These are phyloP conservation scores for Gracilinanus agilis DNA, from an alignment of 2,113 vertebrate species.

Conservation along the genomic window DNA sequence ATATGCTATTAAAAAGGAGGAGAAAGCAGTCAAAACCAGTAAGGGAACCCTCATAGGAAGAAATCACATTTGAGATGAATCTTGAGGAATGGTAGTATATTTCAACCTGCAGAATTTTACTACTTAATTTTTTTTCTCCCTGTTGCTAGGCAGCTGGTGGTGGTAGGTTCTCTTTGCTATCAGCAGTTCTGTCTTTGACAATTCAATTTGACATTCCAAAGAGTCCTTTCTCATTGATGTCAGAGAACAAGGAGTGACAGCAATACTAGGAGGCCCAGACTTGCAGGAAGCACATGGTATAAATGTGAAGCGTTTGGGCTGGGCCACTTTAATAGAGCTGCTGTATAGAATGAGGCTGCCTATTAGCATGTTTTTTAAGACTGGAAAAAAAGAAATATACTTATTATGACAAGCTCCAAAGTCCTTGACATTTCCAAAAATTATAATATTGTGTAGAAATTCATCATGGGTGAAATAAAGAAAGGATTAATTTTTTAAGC, in stretches of 20 bases:
- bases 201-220: constrained; percentile 74
- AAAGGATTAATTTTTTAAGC: background rate
- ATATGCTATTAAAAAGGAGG: background rate
- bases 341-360: background rate
- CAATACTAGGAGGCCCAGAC: constrained; percentile 60
- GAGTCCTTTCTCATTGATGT: constrained; percentile 66
- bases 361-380: background rate
- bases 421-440: background rate
- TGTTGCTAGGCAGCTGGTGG: constrained; percentile 2
- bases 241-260: constrained; percentile 48
- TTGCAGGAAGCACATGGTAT: constrained; percentile 33
- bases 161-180: constrained; percentile 65
- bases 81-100: background rate
- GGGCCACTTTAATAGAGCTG: background rate
- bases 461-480: background rate
- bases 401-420: background rate
- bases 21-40: background rate
- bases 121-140: background rate
- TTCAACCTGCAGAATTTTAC: background rate
- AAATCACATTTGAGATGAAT: background rate
- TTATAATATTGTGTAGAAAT: background rate
- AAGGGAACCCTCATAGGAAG: background rate
- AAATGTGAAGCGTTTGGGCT: constrained; percentile 33
- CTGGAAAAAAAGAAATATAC: background rate
- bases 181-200: constrained; percentile 63